Base-by-base conservation (phyloP, 2,888 invertebrate species). In the Chloroclysta siterata region DNA sequence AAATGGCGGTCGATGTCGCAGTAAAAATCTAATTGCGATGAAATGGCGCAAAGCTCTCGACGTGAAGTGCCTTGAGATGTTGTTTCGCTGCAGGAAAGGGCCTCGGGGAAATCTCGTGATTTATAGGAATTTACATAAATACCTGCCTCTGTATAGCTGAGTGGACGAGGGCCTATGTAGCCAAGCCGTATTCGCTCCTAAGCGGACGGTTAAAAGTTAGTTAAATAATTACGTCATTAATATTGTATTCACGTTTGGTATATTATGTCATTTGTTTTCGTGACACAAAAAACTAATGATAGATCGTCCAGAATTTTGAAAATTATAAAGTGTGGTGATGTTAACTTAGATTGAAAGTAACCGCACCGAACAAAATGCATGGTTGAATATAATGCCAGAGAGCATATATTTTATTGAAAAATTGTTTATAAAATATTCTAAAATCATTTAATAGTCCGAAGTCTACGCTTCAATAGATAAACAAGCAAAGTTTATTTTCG, bases 21-120 rank as follows among this genome's bases (percentile, higher is more conserved):
- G 64, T 67, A 64, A 67, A 67, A 67, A 67, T 67, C 61, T 67
- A 67, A 67, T 67, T 67, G 67, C 58, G 54, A 15, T 33, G 55
- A 41, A 64, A 67, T 51, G 60, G 63, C 66, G 66, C 55, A 48
- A 64, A 61, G 58, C 64, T 64, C 48, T 63, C 58, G 58, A 46
- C 63, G 56, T 52, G 63, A 50, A 66, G 63, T 66, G 65, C 65
- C 56, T 58, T 39, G 50, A 65, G 65, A 58, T 61, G 65, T 50
- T 65, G 53, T 54, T 41, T 41, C 50, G 42, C 50, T 42, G 36
- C 41, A 14, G n/a, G 55, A 52, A 48, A 58, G 60, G 53, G 57
- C 53, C 36, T 47, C 15, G 13, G 58, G 60, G 65, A 57, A 65
- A 60, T 58, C 53, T 50, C 60, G 17, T 65, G 50, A 61, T 57